Evolutionary conservation across 2,113 vertebrate species (phyloP).

Genomic region (Psephotus haematonotus): DNA sequence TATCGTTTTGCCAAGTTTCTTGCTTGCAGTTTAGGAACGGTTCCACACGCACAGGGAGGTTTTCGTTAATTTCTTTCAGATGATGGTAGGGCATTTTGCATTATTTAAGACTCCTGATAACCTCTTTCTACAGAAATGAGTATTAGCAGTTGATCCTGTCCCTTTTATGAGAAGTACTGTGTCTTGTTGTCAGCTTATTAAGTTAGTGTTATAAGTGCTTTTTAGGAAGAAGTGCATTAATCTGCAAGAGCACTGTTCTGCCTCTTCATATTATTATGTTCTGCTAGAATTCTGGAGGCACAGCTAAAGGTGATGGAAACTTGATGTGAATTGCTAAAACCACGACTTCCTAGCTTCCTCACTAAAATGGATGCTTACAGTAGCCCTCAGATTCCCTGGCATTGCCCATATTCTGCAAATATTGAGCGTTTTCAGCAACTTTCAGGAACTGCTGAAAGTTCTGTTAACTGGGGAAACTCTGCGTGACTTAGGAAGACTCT

Average conservation of each 20-base stretch:
- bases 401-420: background rate
- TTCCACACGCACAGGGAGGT: slow-evolving; percentile 77
- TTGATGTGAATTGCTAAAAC: background rate
- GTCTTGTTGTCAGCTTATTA: slow-evolving; percentile 60
- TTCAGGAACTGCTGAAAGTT: background rate
- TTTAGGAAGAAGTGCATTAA: background rate
- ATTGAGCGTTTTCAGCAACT: background rate
- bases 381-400: background rate
- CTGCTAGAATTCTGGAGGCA: background rate
- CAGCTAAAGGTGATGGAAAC: background rate
- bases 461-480: background rate
- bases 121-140: slow-evolving; percentile 49
- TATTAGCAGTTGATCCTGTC: slow-evolving; percentile 11
- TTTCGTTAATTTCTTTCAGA: slow-evolving; percentile 82
- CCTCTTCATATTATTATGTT: background rate
- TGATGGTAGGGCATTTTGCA: slow-evolving; percentile 58
- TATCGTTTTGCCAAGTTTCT: slow-evolving; percentile 75
- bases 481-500: background rate
- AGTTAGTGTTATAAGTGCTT: slow-evolving; percentile 5
- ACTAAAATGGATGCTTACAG: rapidly evolving
- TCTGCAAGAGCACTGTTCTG: background rate
- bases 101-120: slow-evolving; percentile 37
- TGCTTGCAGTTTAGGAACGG: slow-evolving; percentile 73
- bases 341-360: background rate
- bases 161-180: slow-evolving; percentile 31